Base-by-base conservation (phyloP, 2,113 vertebrate genomes). In the Beaufortia kweichowensis region DNA sequence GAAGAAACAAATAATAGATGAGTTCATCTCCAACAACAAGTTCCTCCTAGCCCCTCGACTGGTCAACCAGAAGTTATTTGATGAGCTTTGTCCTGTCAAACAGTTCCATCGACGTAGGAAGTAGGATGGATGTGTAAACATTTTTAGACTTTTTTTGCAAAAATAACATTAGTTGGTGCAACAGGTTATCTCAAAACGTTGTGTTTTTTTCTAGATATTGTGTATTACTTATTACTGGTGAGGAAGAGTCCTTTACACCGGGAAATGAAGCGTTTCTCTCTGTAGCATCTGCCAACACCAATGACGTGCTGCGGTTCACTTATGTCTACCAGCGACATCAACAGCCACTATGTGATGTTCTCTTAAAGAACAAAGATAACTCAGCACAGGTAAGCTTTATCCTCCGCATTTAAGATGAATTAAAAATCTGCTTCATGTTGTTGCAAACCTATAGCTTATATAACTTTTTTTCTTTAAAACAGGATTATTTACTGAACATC, bases 101-200 rank as follows among this genome's bases (percentile, higher is more conserved):
- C 96, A 97, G 82, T 95, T 96, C 77, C 97, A 98, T 81, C 91
- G 96, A 12, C 94, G 96, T 76, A 93, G 95, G 55, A 98, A 98
- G 97, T 98, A 91, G 91, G 93, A 68, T n/a, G 10, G 2, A 60
- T 5, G 4, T 24, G 19, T 56, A 14, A 28, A 31, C 43, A 46
- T 46, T 46, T 46, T 46, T 46, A 14, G 12, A 46, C 11, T 39
- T 35, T n/a, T 12, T 50, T 50, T 4, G 1, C 19, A 50, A 17
- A 31, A 57, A n/a, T 46, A 28, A 61, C 8, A 8, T 39, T 29
- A 14, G 50, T 31, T 35, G 7, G 21, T 41, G 6, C 43, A 29
- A 19, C 19, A 19, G 12, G 46, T 56, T 46, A 39, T 50, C 7
- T 33, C 23, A 31, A 63, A 35, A 15, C 7, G 3, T 10, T 55